Evolutionary conservation across 2,797 vertebrate species (phyloP).

Genomic region (Trachurus trachurus): DNA sequence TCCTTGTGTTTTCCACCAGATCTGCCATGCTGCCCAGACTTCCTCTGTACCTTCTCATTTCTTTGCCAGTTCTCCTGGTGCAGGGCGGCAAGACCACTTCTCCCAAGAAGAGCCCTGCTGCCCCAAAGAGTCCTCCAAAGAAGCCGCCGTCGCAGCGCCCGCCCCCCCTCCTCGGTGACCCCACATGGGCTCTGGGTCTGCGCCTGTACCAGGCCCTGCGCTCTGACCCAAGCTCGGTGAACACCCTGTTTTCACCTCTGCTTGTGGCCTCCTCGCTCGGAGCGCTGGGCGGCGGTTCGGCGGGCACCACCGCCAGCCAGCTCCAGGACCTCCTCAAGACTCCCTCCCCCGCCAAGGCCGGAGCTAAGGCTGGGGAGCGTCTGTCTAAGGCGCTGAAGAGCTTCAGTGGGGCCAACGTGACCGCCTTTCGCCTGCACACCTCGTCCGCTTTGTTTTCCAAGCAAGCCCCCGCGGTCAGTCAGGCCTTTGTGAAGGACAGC

Average conservation of each 20-base stretch:
- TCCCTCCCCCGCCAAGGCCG: not conserved
- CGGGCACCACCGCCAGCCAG: slow-evolving; percentile 72
- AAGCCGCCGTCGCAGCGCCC: slow-evolving; percentile 9
- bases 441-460: slow-evolving; percentile 79
- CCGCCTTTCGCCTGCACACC: slow-evolving; percentile 64
- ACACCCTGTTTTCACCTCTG: slow-evolving; percentile 79
- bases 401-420: slow-evolving; percentile 61
- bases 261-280: slow-evolving; percentile 73
- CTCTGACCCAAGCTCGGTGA: slow-evolving; percentile 46
- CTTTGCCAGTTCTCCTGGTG: slow-evolving; percentile 55
- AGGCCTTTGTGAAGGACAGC: slow-evolving; percentile 70
- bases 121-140: not conserved
- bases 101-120: slow-evolving; percentile 38
- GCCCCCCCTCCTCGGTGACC: slow-evolving; percentile 58
- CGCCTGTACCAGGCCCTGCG: slow-evolving; percentile 71
- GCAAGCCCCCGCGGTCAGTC: slow-evolving; percentile 55
- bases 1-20: slow-evolving; percentile 43
- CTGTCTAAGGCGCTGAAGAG: slow-evolving; percentile 64
- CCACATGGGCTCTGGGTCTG: slow-evolving; percentile 81
- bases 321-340: slow-evolving; percentile 71
- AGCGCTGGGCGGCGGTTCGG: slow-evolving; percentile 63
- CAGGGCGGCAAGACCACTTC: slow-evolving; percentile 36
- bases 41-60: slow-evolving; percentile 47
- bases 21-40: slow-evolving; percentile 70
- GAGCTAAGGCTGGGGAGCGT: slow-evolving; percentile 20